These are phyloP conservation scores for Pollimyrus isidori DNA, from an alignment of 2,113 vertebrate genomes.

Conservation along the genomic window DNA sequence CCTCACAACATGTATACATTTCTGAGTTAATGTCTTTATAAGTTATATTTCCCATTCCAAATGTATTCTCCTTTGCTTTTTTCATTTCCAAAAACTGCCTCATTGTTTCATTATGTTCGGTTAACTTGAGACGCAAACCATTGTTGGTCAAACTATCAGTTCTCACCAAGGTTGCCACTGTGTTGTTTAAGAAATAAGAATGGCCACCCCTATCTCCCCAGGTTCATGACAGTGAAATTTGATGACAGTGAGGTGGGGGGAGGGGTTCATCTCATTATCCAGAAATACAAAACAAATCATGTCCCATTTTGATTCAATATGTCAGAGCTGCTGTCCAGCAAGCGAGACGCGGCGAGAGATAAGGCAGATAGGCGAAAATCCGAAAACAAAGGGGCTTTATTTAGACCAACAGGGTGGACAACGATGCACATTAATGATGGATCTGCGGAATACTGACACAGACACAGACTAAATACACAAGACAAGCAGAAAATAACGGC, in stretches of 20 bases:
- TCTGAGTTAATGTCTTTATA: not conserved
- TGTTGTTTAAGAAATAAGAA: not conserved
- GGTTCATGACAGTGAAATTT: not conserved
- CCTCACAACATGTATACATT: not conserved
- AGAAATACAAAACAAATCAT: not conserved
- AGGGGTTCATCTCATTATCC: not conserved
- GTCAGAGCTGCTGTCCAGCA: too few relatives aligned
- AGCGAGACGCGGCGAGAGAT: too few relatives aligned
- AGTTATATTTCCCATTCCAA: not conserved
- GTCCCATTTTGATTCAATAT: not conserved
- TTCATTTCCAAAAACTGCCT: not conserved
- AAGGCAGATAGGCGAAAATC: too few relatives aligned
- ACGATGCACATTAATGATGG: too few relatives aligned
- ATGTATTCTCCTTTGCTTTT: not conserved
- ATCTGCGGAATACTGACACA: too few relatives aligned
- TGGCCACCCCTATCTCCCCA: not conserved
- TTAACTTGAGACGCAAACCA: not conserved
- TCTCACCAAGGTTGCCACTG: not conserved
- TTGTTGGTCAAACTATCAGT: not conserved
- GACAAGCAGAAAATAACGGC: too few relatives aligned
- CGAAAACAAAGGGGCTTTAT: too few relatives aligned
- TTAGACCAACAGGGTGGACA: too few relatives aligned
- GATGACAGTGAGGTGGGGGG: not conserved
- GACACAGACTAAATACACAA: too few relatives aligned
- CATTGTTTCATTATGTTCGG: not conserved